Evolutionary conservation across 1,140 invertebrate genomes (phyloP).

Genomic region (Mamestra configurata): DNA sequence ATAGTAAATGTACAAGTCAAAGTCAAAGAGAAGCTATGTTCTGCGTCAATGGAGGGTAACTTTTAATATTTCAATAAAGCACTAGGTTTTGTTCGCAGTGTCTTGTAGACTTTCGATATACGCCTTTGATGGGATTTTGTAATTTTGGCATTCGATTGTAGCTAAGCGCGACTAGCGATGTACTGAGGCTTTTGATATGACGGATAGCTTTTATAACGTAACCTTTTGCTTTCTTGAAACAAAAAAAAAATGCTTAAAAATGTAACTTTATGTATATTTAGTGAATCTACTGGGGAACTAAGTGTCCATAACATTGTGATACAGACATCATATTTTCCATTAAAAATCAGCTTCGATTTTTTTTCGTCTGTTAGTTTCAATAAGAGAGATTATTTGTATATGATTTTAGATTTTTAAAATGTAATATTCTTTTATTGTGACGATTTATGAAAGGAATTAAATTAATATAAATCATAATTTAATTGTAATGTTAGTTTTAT

Average conservation of each 20-base stretch:
- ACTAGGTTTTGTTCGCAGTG: conserved; percentile 73
- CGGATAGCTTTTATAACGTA: conserved; percentile 58
- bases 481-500: conserved; percentile 78
- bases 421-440: conserved; percentile 79
- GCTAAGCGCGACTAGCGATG: conserved; percentile 30
- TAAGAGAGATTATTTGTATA: conserved; percentile 85
- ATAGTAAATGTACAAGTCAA: conserved; percentile 16
- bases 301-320: conserved; percentile 86
- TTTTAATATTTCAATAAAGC: conserved; percentile 78
- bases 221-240: conserved; percentile 84
- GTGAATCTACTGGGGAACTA: conserved; percentile 79
- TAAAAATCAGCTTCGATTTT: conserved; percentile 80
- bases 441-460: conserved; percentile 76
- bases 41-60: conserved; percentile 80
- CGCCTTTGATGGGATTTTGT: conserved; percentile 46
- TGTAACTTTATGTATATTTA: conserved; percentile 85
- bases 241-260: conserved; percentile 77
- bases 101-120: conserved; percentile 56
- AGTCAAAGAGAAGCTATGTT: conserved; percentile 69
- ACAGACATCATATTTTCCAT: conserved; percentile 84
- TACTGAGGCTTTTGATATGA: conserved; percentile 52
- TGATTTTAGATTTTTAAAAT: conserved; percentile 82
- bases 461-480: conserved; percentile 74
- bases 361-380: conserved; percentile 77
- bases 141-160: conserved; percentile 48